phyloP scores from a whole-genome alignment of 1,140 invertebrate genomes.

The Chrysomallon squamiferum region DNA sequence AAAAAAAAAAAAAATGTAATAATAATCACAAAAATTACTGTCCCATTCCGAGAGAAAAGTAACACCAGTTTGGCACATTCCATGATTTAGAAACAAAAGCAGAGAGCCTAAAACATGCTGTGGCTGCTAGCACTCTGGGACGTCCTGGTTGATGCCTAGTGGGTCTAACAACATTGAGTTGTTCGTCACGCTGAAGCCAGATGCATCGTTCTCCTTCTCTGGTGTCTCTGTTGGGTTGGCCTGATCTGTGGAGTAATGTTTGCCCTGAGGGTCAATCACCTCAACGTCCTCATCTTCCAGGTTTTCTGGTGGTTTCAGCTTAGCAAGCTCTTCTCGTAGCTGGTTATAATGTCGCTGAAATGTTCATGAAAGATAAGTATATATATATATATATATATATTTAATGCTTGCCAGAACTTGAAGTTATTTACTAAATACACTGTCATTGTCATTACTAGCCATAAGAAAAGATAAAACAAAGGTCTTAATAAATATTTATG shows the following conservation, averaged over 20 bases:
- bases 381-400: background rate
- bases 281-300: slow-evolving; percentile 62
- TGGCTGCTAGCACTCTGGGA: slow-evolving; percentile 6
- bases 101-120: too few relatives aligned
- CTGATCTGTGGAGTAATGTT: slow-evolving; percentile 41
- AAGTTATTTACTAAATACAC: too few relatives aligned
- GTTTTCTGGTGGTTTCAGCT: slow-evolving; percentile 77
- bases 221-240: background rate
- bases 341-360: slow-evolving; percentile 78
- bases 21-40: too few relatives aligned
- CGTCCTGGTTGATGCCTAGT: background rate
- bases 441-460: too few relatives aligned
- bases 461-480: too few relatives aligned
- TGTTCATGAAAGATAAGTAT: background rate
- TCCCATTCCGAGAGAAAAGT: too few relatives aligned
- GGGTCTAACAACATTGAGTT: slow-evolving; percentile 1
- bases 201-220: background rate
- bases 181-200: background rate
- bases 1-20: too few relatives aligned
- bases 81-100: too few relatives aligned
- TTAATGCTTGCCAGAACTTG: too few relatives aligned
- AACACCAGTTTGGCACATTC: too few relatives aligned
- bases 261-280: slow-evolving; percentile 39
- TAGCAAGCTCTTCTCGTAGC: slow-evolving; percentile 79
- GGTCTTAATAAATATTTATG: too few relatives aligned